Evolutionary conservation across 2,888 invertebrate species (phyloP).

Genomic region (Liopterus haemorrhoidalis): DNA sequence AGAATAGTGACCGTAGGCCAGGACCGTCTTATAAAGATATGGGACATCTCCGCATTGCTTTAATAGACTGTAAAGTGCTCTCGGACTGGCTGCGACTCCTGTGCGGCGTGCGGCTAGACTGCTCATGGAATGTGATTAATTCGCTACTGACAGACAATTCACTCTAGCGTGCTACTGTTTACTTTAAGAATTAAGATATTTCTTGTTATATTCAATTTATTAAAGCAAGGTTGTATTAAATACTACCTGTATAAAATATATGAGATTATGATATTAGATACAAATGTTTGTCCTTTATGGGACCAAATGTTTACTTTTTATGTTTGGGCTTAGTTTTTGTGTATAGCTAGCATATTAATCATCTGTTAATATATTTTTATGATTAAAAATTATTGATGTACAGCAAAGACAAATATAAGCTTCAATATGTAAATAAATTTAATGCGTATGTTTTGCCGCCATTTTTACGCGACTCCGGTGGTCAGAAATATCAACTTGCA

Average conservation of each 20-base stretch:
- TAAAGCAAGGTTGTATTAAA: neutral
- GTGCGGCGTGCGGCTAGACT: slow-evolving; percentile 10
- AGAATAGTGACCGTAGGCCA: slow-evolving; percentile 89
- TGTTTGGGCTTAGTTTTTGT: slow-evolving; percentile 14
- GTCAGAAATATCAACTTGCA: too few relatives aligned
- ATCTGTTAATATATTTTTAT: slow-evolving; percentile 19
- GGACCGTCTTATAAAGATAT: slow-evolving; percentile 90
- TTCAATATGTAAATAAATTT: too few relatives aligned
- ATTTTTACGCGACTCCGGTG: too few relatives aligned
- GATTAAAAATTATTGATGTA: slow-evolving; percentile 17
- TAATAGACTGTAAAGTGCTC: slow-evolving; percentile 31
- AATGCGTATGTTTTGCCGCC: too few relatives aligned
- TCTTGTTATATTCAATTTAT: slow-evolving; percentile 22
- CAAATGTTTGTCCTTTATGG: slow-evolving; percentile 22
- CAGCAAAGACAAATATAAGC: too few relatives aligned
- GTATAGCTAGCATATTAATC: slow-evolving; percentile 14
- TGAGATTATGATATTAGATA: slow-evolving; percentile 12
- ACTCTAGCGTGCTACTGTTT: neutral
- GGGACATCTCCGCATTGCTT: slow-evolving; percentile 68
- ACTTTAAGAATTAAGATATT: slow-evolving; percentile 17
- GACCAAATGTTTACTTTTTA: slow-evolving; percentile 21
- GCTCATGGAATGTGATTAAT: slow-evolving; percentile 40
- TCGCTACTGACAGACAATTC: neutral
- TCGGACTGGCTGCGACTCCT: too few relatives aligned
- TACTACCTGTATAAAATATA: neutral